Conservation (phyloP, 2,113 vertebrate genomes). For the Erythrolamprus reginae region DNA sequence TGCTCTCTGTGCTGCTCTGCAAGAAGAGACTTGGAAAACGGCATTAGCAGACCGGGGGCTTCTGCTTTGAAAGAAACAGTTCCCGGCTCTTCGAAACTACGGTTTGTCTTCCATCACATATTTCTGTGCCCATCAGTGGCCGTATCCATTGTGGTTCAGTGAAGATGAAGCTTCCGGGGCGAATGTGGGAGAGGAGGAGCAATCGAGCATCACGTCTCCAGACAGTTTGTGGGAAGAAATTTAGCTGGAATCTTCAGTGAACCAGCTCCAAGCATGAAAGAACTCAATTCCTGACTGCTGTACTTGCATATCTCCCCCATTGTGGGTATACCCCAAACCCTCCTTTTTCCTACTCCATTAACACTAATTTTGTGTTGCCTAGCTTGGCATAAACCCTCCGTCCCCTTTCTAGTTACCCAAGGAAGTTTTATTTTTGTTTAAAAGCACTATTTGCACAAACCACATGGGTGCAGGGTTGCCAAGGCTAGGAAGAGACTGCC, state of each 20-base stretch:
- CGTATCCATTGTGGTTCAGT: not conserved
- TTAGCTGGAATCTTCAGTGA: not conserved
- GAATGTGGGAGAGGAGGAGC: not conserved
- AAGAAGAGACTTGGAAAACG: not conserved
- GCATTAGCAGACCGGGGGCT: not conserved
- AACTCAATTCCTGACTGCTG: not conserved
- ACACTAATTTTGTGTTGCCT: not conserved
- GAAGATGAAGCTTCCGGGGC: not conserved
- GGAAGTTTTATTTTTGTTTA: not conserved
- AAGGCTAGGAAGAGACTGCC: not conserved
- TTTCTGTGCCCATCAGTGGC: not conserved
- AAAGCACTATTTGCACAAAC: slow-evolving; percentile 14
- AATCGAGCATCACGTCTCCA: not conserved
- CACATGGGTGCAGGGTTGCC: not conserved
- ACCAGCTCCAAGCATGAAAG: not conserved
- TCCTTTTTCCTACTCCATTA: not conserved
- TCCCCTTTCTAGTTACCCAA: not conserved
- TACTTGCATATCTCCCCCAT: not conserved
- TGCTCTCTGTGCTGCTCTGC: not conserved
- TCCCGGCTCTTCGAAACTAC: not conserved
- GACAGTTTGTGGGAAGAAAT: not conserved
- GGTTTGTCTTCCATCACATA: not conserved
- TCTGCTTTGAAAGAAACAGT: not conserved
- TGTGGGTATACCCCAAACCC: not conserved
- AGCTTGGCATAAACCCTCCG: not conserved